phyloP scores from a whole-genome alignment of 2,113 vertebrate species.

The Hirundichthys speculiger region DNA sequence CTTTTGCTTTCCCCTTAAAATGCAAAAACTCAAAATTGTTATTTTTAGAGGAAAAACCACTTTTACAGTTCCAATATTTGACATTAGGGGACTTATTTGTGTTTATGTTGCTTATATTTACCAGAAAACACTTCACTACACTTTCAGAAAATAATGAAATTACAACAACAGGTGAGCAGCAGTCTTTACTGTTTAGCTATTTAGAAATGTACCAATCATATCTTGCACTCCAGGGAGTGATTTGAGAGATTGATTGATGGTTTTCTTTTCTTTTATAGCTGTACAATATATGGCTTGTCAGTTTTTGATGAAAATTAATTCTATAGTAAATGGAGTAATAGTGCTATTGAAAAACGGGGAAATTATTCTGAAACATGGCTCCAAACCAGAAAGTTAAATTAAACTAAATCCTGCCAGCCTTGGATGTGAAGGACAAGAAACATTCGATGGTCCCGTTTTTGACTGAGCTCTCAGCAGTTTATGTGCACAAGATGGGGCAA shows the following conservation, averaged over 20 bases:
- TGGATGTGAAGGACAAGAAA: constrained; percentile 20
- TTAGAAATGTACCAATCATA: constrained; percentile 23
- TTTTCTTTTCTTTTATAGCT: background rate
- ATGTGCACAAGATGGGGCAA: constrained; percentile 15
- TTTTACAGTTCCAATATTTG: too few relatives aligned
- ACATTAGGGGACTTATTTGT: too few relatives aligned
- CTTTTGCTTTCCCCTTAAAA: constrained; percentile 9
- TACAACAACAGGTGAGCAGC: background rate
- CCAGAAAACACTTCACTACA: background rate
- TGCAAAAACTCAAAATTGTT: background rate
- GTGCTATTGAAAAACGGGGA: background rate
- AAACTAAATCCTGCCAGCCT: constrained; percentile 16
- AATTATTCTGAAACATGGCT: constrained; percentile 10
- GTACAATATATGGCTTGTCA: background rate
- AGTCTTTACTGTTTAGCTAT: constrained; percentile 9
- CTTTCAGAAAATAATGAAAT: constrained; percentile 5
- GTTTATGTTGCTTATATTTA: constrained; percentile 11
- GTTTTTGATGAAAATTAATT: background rate
- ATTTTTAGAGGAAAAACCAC: background rate
- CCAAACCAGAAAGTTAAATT: constrained; percentile 33
- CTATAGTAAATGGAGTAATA: background rate
- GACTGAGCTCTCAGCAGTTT: constrained; percentile 31
- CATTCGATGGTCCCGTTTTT: constrained; percentile 33
- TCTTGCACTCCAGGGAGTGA: background rate
- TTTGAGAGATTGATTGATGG: too few relatives aligned